Percentiles rank a stretch among this genome's conserved stretches.
These are phyloP conservation scores for Folsomia manolachei DNA, from an alignment of 2,888 invertebrate species.

Conservation along the genomic window DNA sequence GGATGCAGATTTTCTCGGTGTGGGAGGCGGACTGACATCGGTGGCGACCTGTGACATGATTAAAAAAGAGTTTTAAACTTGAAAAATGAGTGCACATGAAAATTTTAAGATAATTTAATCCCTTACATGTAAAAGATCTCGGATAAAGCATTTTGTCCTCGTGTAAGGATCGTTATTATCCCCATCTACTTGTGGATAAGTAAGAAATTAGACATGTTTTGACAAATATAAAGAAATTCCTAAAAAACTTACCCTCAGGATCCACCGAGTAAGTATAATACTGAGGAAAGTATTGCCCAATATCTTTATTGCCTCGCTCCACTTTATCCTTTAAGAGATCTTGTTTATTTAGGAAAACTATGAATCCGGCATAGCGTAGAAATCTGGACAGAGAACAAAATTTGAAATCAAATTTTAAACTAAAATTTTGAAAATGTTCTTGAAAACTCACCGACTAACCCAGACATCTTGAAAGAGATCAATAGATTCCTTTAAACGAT, in stretches of 20 bases:
- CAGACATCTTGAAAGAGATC: slow-evolving; percentile 72
- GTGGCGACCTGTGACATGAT: slow-evolving; percentile 8
- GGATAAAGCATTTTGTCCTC: slow-evolving; percentile 66
- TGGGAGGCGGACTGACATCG: slow-evolving; percentile 9
- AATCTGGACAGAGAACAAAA: slow-evolving; percentile 59
- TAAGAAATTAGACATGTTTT: too few species aligned
- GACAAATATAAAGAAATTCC: too few species aligned
- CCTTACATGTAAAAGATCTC: slow-evolving; percentile 64
- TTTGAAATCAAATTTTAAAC: neutral
- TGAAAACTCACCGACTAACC: slow-evolving; percentile 64
- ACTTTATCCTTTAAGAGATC: slow-evolving; percentile 72
- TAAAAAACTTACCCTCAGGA: too few species aligned
- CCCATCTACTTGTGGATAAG: too few species aligned
- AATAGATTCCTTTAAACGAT: slow-evolving; percentile 70
- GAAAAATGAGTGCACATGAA: neutral
- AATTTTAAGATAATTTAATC: neutral
- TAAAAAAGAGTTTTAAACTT: neutral
- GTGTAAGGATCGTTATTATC: slow-evolving; percentile 64
- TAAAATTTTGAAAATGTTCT: too few species aligned
- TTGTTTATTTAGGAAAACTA: slow-evolving; percentile 79
- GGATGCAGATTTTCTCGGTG: slow-evolving; percentile 6
- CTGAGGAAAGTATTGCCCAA: slow-evolving; percentile 67
- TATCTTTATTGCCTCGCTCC: slow-evolving; percentile 62
- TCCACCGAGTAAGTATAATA: slow-evolving; percentile 59
- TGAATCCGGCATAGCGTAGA: slow-evolving; percentile 69